Evolutionary conservation across 2,113 vertebrate species (phyloP).

Genomic region (Ptyas mucosa): DNA sequence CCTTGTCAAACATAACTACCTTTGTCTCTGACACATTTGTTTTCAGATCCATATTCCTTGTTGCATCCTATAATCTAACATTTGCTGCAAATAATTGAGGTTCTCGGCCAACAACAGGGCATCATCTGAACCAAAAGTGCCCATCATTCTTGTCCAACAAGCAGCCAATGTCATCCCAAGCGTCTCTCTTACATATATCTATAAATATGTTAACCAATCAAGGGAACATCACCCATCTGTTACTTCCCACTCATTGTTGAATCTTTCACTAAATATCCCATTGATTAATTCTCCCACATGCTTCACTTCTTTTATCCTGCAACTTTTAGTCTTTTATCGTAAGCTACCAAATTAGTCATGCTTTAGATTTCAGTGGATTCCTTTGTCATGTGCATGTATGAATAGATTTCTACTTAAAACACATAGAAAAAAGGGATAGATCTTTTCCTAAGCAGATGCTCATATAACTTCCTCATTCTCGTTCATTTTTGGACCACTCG

Average conservation of each 20-base stretch:
- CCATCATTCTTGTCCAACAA: neutral
- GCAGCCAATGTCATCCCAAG: neutral
- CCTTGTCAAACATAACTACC: neutral
- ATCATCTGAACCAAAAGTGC: neutral
- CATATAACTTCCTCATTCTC: neutral
- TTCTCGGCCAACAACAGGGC: neutral
- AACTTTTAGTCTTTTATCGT: neutral
- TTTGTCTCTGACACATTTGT: neutral
- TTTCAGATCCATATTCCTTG: neutral
- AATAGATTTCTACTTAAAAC: neutral
- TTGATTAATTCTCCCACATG: neutral
- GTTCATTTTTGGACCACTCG: neutral
- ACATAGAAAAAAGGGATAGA: neutral
- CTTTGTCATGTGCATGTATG: neutral
- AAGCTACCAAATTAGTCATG: neutral
- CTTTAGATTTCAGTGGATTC: neutral
- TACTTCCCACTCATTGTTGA: neutral
- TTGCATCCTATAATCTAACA: neutral
- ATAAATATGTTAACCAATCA: neutral
- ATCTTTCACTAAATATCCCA: neutral
- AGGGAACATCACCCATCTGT: neutral
- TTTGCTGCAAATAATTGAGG: neutral
- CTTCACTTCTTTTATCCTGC: neutral
- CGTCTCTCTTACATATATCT: neutral
- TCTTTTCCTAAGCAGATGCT: neutral